Evolutionary conservation across 2,888 invertebrate species (phyloP).

Genomic region (Ennomos erosarius): DNA sequence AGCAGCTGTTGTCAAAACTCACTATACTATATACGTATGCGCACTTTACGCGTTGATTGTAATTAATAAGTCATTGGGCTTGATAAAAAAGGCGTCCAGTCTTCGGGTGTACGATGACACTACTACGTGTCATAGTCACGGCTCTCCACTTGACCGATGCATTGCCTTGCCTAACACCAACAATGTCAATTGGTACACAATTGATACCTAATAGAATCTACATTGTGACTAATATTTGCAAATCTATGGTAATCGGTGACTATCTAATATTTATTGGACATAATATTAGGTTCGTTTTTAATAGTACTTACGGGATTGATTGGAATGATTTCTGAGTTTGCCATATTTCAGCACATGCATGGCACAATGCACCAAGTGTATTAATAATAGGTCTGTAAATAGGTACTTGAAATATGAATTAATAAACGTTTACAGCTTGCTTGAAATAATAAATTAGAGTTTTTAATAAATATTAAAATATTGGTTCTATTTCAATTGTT

Average conservation of each 20-base stretch:
- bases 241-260: constrained; percentile 15
- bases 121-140: constrained; percentile 49
- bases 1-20: constrained; percentile 19
- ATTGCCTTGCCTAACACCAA: constrained; percentile 45
- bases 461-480: too few relatives aligned
- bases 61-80: constrained; percentile 30
- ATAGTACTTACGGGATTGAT: too few relatives aligned
- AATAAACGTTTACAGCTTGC: too few relatives aligned
- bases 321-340: too few relatives aligned
- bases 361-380: too few relatives aligned
- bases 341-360: too few relatives aligned
- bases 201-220: constrained; percentile 43
- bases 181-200: constrained; percentile 61
- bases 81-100: constrained; percentile 51
- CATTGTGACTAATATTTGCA: constrained; percentile 33
- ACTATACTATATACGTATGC: constrained; percentile 28
- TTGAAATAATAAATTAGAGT: too few relatives aligned
- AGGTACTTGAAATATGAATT: too few relatives aligned
- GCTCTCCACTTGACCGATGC: constrained; percentile 46
- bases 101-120: constrained; percentile 51
- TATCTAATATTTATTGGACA: background rate
- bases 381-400: too few relatives aligned
- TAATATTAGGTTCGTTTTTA: too few relatives aligned
- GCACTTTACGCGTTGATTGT: constrained; percentile 23
- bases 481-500: too few relatives aligned